phyloP scores from a whole-genome alignment of 2,113 vertebrate genomes.

The Ciconia stormi region DNA sequence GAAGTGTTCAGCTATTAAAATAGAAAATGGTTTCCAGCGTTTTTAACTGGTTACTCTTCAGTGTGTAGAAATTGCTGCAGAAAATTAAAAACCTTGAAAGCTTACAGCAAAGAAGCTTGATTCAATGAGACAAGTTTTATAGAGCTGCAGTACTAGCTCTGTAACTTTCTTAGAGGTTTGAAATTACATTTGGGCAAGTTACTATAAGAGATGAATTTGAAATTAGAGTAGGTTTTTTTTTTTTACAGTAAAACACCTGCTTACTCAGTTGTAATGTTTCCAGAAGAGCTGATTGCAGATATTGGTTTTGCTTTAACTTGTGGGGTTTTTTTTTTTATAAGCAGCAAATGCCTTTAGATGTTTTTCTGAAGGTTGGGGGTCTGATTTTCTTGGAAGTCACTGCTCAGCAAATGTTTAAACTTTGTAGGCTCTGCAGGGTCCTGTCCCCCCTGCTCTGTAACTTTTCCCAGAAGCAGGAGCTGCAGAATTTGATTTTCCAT shows the following conservation, averaged over 20 bases:
- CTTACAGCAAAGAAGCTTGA: constrained; percentile 1
- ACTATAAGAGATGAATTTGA: constrained; percentile 15
- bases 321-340: not conserved
- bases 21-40: not conserved
- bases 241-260: not conserved
- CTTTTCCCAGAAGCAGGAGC: not conserved
- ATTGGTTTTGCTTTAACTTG: not conserved
- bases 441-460: accelerated
- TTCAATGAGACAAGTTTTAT: constrained; percentile 37
- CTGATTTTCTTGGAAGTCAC: not conserved
- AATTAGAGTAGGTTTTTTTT: not conserved
- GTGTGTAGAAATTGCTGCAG: constrained; percentile 18
- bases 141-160: constrained; percentile 3
- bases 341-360: not conserved
- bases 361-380: not conserved
- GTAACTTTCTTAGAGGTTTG: constrained; percentile 11
- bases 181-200: constrained; percentile 36
- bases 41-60: constrained; percentile 18
- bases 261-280: not conserved
- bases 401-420: not conserved
- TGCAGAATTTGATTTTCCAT: not conserved
- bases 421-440: not conserved
- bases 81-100: constrained; percentile 53
- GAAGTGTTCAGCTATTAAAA: constrained; percentile 39
- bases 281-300: constrained; percentile 8